Base-by-base conservation (phyloP, 1,140 invertebrate genomes). In the Hyposmocoma kahamanoa region DNA sequence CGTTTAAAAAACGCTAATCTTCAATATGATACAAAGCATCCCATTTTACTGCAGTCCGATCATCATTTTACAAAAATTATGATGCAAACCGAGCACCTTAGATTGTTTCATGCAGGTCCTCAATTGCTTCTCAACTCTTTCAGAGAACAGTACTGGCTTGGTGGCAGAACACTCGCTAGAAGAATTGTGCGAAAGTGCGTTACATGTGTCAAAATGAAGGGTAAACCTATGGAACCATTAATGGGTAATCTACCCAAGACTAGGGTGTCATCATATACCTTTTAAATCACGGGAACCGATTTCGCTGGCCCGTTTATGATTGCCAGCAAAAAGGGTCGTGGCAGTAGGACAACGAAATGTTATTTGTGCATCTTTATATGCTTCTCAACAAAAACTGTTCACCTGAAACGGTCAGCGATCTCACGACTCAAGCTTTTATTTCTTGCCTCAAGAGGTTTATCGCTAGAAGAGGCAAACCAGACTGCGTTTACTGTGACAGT, bases 391-490 rank as follows among this genome's bases (percentile, higher is more conserved):
- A 38, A 38, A 38, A 17, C 34, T 3, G 34, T 38, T 17, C 34
- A 38, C 18, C 18, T 38, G 34, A 38, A 38, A 17, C 19, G 34
- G 42, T 43, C 3, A 43, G 42, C 19, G 19, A 50, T 13, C 26
- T 60, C 9, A 17, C 48, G 19, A 42, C 45, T 13, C 18, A 57
- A 22, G 5, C 49, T 22, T 49, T 55, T 48, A 13, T 60, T 42
- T 5, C 19, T 39, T 0, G 28, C 0, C 39, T 61, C 28, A 38
- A 34, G 18, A 30, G 59, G 10, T 66, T 66, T 26, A 48, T 53
- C 5, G 10, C 54, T 3, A 28, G 62, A 9, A 21, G 62, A 19
- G 62, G 58, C 3, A 47, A 47, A 22, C 44, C 39, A 5, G 21
- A 22, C 42, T 21, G 26, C 11, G 26, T 43, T n/a, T 43, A 24